phyloP scores from a whole-genome alignment of 2,888 invertebrate species.

The Trachelus stipa region DNA sequence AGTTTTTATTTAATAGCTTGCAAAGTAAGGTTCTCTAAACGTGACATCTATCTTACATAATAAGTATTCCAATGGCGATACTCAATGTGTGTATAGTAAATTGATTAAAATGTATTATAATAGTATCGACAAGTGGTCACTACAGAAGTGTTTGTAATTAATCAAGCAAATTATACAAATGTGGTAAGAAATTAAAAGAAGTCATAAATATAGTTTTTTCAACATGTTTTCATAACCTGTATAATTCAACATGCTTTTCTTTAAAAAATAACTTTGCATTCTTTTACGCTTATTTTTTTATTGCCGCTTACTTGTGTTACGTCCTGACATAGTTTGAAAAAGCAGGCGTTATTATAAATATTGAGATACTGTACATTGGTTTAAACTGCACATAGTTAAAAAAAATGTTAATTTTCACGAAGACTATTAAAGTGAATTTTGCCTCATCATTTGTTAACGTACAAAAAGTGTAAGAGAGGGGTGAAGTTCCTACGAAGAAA shows the following conservation, averaged over 20 bases:
- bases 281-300: too few species aligned
- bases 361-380: not conserved
- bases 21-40: not conserved
- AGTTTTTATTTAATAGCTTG: not conserved
- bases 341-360: not conserved
- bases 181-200: not conserved
- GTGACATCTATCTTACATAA: not conserved
- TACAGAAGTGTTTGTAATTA: not conserved
- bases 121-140: not conserved
- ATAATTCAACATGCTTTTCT: too few species aligned
- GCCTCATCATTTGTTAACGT: not conserved
- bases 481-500: constrained; percentile 36
- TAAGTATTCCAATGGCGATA: not conserved
- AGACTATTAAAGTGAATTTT: not conserved
- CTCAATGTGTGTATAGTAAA: not conserved
- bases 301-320: not conserved
- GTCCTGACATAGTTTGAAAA: not conserved
- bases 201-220: not conserved
- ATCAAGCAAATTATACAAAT: not conserved
- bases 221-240: too few species aligned
- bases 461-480: not conserved
- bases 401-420: not conserved
- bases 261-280: too few species aligned
- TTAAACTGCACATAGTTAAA: not conserved
- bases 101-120: not conserved